A percentile compares a stretch with the other conserved stretches of the same genome.
phyloP scores from a whole-genome alignment of 2,888 invertebrate genomes.

The Cerastis rubricosa region DNA sequence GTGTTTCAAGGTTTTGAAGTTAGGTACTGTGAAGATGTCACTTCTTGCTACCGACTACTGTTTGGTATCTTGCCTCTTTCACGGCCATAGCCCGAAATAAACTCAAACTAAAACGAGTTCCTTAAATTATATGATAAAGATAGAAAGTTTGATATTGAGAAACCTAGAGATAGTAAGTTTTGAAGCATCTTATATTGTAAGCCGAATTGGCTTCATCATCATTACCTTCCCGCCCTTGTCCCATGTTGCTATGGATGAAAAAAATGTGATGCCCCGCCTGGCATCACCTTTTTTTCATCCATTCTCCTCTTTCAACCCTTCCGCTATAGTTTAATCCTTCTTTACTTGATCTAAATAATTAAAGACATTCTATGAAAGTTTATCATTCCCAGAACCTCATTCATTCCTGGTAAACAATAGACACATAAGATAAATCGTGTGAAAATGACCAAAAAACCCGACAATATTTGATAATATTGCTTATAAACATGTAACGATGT shows the following conservation, averaged over 20 bases:
- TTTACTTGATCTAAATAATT: background rate
- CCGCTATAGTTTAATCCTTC: too few species aligned
- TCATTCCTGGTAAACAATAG: background rate
- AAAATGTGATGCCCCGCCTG: too few species aligned
- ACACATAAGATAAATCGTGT: background rate
- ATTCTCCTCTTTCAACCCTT: background rate
- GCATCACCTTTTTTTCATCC: too few species aligned
- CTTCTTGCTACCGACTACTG: background rate
- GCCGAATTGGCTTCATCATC: background rate
- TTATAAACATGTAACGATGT: conserved; percentile 16
- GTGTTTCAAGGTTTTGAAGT: conserved; percentile 32
- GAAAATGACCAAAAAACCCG: conserved; percentile 5
- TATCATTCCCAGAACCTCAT: background rate
- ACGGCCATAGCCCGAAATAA: background rate
- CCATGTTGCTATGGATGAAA: too few species aligned
- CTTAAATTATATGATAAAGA: too few species aligned
- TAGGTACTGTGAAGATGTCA: background rate
- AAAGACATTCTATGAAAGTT: background rate
- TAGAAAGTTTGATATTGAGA: too few species aligned
- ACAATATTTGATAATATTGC: conserved; percentile 12
- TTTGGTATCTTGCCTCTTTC: background rate
- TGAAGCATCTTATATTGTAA: background rate
- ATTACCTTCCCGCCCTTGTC: too few species aligned
- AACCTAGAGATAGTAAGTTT: background rate
- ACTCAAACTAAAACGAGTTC: too few species aligned